Conservation (phyloP, 2,888 invertebrate genomes). For the Notodonta ziczac region DNA sequence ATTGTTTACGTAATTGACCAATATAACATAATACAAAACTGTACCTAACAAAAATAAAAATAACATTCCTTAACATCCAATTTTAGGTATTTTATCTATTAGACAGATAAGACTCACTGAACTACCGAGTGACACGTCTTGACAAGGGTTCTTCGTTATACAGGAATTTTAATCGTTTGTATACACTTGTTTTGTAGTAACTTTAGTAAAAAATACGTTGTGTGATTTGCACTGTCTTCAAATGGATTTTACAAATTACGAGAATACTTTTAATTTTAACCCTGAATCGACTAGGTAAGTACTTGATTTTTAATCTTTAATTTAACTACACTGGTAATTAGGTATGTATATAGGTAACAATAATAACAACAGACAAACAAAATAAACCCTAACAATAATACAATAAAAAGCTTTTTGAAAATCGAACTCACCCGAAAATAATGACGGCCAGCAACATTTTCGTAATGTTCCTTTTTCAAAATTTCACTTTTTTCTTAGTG, state of each 20-base stretch:
- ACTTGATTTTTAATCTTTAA: no score
- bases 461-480: neutral
- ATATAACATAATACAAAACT: no score
- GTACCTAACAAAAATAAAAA: neutral
- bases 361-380: neutral
- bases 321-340: no score
- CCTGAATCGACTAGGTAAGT: no score
- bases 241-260: neutral
- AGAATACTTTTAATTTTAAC: no score
- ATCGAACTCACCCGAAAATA: neutral
- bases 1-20: no score
- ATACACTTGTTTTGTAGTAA: slow-evolving; percentile 34
- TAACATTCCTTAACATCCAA: neutral
- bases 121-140: slow-evolving; percentile 19
- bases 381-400: neutral
- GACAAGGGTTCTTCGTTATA: slow-evolving; percentile 54
- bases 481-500: slow-evolving; percentile 1
- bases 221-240: neutral
- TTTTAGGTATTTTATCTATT: neutral
- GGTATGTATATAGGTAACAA: neutral
- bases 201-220: neutral
- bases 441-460: neutral
- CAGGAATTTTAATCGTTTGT: slow-evolving; percentile 36
- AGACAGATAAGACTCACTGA: neutral
- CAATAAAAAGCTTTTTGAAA: no score